Conservation (phyloP, 2,113 vertebrate species). For the Entomyzon cyanotis region DNA sequence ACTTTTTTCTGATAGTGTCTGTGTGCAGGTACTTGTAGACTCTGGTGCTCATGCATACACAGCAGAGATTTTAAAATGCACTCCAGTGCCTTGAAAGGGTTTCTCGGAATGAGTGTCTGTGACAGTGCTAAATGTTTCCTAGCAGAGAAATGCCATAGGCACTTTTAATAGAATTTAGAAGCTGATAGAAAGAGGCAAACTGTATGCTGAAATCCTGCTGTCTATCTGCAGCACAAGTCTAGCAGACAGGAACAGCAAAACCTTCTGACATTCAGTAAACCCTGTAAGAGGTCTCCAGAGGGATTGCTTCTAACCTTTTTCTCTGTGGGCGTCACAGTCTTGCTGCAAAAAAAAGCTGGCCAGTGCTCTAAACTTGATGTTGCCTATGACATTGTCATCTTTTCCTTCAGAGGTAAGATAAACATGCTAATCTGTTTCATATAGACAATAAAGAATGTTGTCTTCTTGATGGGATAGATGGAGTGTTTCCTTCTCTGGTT, state of each 20-base stretch:
- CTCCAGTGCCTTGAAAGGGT: conserved; percentile 28
- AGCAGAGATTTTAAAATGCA: not conserved
- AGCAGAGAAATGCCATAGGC: conserved; percentile 41
- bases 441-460: not conserved
- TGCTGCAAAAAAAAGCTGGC: not conserved
- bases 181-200: conserved; percentile 20
- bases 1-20: not conserved
- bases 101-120: conserved; percentile 41
- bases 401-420: conserved; percentile 6
- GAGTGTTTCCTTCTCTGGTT: not conserved
- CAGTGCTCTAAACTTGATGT: not conserved
- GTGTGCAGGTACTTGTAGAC: not conserved
- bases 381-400: not conserved
- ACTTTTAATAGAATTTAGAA: conserved; percentile 42
- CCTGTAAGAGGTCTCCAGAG: not conserved
- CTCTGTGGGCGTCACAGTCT: not conserved
- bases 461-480: not conserved
- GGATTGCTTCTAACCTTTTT: not conserved
- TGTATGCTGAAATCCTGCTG: not conserved
- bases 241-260: not conserved
- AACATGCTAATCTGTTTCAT: not conserved
- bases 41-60: not conserved
- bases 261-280: not conserved
- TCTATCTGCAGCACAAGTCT: not conserved
- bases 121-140: conserved; percentile 43